These are phyloP conservation scores for Zaprionus inermis DNA, from an alignment of 1,140 invertebrate genomes.

Conservation along the genomic window DNA sequence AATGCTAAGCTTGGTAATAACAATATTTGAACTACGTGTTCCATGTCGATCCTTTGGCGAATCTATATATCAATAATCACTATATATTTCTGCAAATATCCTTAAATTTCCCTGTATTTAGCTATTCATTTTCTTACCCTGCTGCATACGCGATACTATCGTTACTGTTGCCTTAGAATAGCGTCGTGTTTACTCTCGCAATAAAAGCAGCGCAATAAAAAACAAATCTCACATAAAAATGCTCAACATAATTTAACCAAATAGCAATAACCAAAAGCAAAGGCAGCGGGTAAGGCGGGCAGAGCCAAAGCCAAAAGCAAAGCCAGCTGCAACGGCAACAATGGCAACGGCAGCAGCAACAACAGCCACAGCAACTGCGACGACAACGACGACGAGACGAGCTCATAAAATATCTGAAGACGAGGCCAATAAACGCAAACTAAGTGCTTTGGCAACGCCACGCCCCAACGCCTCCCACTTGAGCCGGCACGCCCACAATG, in stretches of 20 bases:
- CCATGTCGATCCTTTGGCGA: neutral
- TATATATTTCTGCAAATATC: neutral
- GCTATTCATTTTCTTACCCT: too few species aligned
- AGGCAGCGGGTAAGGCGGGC: neutral
- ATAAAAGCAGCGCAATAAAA: conserved; percentile 63
- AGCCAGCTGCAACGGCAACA: conserved; percentile 1
- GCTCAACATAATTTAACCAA: conserved; percentile 80
- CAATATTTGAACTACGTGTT: neutral
- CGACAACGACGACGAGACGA: neutral
- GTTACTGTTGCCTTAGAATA: neutral
- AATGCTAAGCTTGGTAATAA: neutral
- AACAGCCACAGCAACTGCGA: neutral
- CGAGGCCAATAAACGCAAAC: conserved; percentile 76
- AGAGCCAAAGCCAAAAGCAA: neutral
- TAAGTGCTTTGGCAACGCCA: conserved; percentile 55
- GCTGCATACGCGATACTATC: neutral
- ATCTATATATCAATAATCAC: too few species aligned
- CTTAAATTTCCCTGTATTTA: too few species aligned
- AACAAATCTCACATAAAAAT: conserved; percentile 79
- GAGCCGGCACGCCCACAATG: conserved; percentile 16
- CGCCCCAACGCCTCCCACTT: neutral
- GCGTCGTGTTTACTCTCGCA: conserved; percentile 51
- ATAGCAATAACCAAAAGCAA: conserved; percentile 70
- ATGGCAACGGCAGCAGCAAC: neutral
- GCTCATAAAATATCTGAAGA: conserved; percentile 62